Evolutionary conservation across 2,113 vertebrate species (phyloP).

Genomic region (Semnornis frantzii): DNA sequence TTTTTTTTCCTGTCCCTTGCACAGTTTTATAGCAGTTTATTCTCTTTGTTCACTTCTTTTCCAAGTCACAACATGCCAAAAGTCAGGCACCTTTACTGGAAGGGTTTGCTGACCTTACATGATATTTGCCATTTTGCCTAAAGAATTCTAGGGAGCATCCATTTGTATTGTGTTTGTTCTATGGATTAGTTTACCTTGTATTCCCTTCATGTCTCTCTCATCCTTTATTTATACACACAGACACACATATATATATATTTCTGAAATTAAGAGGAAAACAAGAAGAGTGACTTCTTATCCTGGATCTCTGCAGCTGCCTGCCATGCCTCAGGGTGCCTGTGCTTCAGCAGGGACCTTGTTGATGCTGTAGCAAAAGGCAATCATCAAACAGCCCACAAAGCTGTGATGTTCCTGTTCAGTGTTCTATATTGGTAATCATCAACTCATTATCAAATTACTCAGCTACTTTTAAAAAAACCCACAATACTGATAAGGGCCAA

Average conservation of each 20-base stretch:
- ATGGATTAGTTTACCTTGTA: neutral
- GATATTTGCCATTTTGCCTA: neutral
- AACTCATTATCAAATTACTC: constrained; percentile 10
- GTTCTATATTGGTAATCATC: neutral
- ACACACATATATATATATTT: too few species aligned
- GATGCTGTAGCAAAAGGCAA: neutral
- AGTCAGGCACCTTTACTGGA: neutral
- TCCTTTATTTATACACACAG: too few species aligned
- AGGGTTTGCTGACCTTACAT: neutral
- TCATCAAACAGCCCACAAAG: neutral
- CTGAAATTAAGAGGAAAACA: neutral
- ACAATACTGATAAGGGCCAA: neutral
- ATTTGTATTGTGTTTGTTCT: neutral
- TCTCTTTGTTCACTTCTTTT: neutral
- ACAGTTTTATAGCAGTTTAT: neutral
- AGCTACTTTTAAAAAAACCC: neutral
- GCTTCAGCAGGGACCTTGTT: neutral
- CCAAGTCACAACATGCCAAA: neutral
- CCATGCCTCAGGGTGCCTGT: neutral
- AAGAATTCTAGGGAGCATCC: neutral
- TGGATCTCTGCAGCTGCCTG: neutral
- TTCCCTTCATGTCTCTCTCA: neutral
- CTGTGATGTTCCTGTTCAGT: neutral
- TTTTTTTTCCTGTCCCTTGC: neutral
- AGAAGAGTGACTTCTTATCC: neutral